Conservation (phyloP, 1,140 invertebrate genomes). For the Bombus confusus region DNA sequence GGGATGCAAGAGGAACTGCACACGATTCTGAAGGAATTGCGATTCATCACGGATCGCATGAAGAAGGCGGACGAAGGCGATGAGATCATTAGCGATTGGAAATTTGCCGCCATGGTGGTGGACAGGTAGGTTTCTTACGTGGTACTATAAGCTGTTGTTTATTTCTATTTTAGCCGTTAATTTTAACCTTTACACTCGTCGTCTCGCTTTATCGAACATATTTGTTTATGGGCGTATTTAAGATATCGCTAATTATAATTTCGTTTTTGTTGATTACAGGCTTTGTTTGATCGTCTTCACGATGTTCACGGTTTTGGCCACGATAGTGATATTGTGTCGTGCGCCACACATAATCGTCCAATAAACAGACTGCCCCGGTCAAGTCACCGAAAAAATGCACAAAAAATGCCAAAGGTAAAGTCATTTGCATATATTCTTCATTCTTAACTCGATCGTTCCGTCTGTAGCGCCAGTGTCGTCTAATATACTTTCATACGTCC, state of each 20-base stretch:
- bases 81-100: conserved; percentile 98
- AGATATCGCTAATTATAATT: neutral
- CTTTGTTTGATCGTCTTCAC: conserved; percentile 99
- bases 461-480: too few relatives aligned
- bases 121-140: conserved; percentile 85
- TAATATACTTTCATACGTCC: too few relatives aligned
- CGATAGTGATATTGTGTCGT: conserved; percentile 95
- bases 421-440: too few relatives aligned
- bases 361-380: conserved; percentile 84
- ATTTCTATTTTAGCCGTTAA: too few relatives aligned
- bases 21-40: conserved; percentile 94
- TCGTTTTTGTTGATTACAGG: conserved; percentile 81
- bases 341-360: conserved; percentile 98
- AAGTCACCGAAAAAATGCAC: conserved; percentile 68
- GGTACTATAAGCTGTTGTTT: neutral
- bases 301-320: conserved; percentile 97
- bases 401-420: conserved; percentile 65
- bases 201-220: neutral
- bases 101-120: conserved; percentile 99
- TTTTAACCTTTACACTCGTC: too few relatives aligned
- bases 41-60: conserved; percentile 96
- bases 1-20: conserved; percentile 88
- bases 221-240: neutral
- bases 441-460: too few relatives aligned
- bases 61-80: conserved; percentile 94